Base-by-base conservation (phyloP, 2,113 vertebrate genomes). In the Forbesichthys papilliferus region DNA sequence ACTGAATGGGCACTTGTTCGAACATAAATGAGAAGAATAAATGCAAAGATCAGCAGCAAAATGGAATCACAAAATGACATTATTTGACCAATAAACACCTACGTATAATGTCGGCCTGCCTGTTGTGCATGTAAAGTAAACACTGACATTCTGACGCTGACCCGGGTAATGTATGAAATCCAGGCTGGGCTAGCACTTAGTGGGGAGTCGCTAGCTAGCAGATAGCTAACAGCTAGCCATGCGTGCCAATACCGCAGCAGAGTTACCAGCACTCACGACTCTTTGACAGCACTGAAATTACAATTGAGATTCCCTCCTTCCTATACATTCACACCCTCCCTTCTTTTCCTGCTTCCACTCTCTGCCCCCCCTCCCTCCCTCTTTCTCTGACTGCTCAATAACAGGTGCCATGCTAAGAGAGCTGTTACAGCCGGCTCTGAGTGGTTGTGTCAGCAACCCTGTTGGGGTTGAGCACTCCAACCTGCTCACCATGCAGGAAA, bases 401-500 rank as follows among this genome's bases (percentile, higher is more conserved):
- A 94, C 94, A 96, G 94, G 94, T 94, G 93, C 89, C 83, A 90
- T 76, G 89, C 89, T 89, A 74, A 90, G 79, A 91, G 93, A 93
- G 92, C 89, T 91, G 82, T 90, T 90, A 85, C 84, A 86, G 90
- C 83, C 85, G 82, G 87, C 87, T 90, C 89, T 88, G 87, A 92
- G 89, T 87, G 91, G 86, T 88, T 90, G 88, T 94, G 91, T 92
- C 94, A 94, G 93, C 93, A 93, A 84, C 87, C 87, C 5, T 81
- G 90, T 83, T 63, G 69, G 84, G 79, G 79, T 85, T 79, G 86
- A 88, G 82, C 81, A 69, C 86, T 82, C 78, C 90, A 93, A 93
- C 91, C 89, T 92, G 91, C 90, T 88, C 89, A 79, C 87, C 86
- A 90, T 88, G 91, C 88, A 93, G 83, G 87, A 88, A 87, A 88